Percentiles rank a stretch among this genome's conserved stretches.
Conservation (phyloP, 2,797 vertebrate species). For the Gallinago solitaria region DNA sequence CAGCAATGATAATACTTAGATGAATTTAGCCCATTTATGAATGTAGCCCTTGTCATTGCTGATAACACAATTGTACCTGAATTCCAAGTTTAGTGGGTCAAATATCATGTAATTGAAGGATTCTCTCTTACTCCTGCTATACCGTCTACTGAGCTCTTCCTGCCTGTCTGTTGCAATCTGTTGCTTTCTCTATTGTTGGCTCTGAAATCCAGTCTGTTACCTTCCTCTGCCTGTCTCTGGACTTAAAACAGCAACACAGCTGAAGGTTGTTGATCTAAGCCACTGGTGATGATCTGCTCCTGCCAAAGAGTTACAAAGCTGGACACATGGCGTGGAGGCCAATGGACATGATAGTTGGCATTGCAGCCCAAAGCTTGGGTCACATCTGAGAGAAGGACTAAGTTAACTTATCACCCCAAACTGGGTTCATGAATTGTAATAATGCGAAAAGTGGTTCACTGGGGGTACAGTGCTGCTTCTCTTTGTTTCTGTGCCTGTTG, state of each 20-base stretch:
- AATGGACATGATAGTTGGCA: accelerated
- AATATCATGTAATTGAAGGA: background rate
- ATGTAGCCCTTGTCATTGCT: background rate
- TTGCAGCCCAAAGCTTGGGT: background rate
- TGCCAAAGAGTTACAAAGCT: background rate
- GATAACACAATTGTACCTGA: background rate
- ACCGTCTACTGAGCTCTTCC: background rate
- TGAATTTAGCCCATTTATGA: background rate
- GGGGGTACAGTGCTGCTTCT: background rate
- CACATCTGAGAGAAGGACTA: background rate
- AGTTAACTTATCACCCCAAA: background rate
- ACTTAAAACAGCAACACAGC: background rate
- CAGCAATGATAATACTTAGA: background rate
- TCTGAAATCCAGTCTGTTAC: background rate
- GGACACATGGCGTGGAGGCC: background rate
- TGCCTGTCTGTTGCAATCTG: background rate
- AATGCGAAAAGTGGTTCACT: background rate
- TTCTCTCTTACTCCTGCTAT: background rate
- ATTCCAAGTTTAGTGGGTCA: background rate
- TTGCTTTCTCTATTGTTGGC: background rate
- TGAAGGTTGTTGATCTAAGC: background rate
- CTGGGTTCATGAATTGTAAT: accelerated
- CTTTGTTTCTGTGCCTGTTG: background rate
- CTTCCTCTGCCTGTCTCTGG: background rate
- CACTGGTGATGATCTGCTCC: background rate